Evolutionary conservation across 64 coral and sea anemone genomes (phyloP), one percentile per base, ranked within the genome.

Genomic region (Catalaphyllia jardinei): DNA sequence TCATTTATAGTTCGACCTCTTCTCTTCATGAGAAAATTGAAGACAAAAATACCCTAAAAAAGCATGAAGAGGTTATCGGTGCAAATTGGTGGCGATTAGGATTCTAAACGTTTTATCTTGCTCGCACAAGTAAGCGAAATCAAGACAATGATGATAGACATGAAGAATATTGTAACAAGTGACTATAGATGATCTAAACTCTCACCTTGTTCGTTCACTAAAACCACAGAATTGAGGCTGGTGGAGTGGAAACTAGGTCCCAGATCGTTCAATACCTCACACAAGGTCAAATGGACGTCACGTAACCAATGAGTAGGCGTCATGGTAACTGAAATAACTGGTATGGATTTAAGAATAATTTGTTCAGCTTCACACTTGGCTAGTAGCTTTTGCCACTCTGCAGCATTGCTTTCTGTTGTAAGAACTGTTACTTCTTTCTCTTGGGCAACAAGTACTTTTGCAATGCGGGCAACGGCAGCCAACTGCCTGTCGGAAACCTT

Each of bases 381-480:
- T 51, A 77, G 17, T n/a, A 77, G 49, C 13, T 30, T 50, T 15
- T 50, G 13, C 74, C 74, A 77, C 20, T 52, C 38, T 50, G 35
- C 8, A 52, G 31, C 42, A 42, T 16, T 50, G 74, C 39, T 50
- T 17, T 51, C 39, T 22, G 17, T 5, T 11, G 38, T 50, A 49
- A 77, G 35, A 42, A 77, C 31, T 38, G 38, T 22, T 22, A 77
- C 22, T 77, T 77, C 74, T 24, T 77, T 77, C 20, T 77, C 74
- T 77, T 77, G 74, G 11, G 74, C 74, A 77, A 77, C 38, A 77
- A 77, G 74, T 22, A 38, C 74, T 77, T 77, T 77, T n/a, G 19
- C 42, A 20, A 77, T 38, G 19, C 74, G 13, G 13, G 31, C 17
- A 18, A 77, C 74, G 0, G 74, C 35, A 8, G 33, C 35, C 18